phyloP scores from a whole-genome alignment of 2,888 invertebrate species.

The Zygogramma bicolorata region DNA sequence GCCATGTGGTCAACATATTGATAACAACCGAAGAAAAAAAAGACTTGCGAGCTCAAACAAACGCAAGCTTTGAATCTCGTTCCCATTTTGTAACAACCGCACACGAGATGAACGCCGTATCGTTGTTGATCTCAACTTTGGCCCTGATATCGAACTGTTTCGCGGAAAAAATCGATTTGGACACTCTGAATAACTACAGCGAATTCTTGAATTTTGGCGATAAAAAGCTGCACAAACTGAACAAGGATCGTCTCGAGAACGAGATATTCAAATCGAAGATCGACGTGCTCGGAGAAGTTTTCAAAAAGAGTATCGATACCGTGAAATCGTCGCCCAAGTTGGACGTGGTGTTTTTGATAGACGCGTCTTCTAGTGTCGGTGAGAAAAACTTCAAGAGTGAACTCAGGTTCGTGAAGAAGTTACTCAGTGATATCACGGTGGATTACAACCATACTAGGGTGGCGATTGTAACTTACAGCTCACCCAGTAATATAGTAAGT shows the following conservation, averaged over 20 bases:
- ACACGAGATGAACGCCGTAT: conserved; percentile 14
- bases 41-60: not conserved
- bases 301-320: conserved; percentile 70
- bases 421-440: conserved; percentile 76
- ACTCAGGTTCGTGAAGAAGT: conserved; percentile 75
- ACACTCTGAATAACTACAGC: conserved; percentile 57
- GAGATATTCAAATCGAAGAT: conserved; percentile 68
- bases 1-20: conserved; percentile 26
- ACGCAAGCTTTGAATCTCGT: too few species aligned
- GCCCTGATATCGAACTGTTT: not conserved
- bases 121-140: not conserved
- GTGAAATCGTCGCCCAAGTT: conserved; percentile 65
- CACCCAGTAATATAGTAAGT: conserved; percentile 70
- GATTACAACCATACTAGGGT: conserved; percentile 74
- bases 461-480: conserved; percentile 76
- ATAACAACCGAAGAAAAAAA: conserved; percentile 21
- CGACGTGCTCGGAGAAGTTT: conserved; percentile 69
- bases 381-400: conserved; percentile 75
- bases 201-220: conserved; percentile 64
- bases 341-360: conserved; percentile 77
- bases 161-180: conserved; percentile 50
- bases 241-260: conserved; percentile 59
- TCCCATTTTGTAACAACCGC: not conserved
- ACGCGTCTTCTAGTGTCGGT: conserved; percentile 78
- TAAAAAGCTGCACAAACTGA: conserved; percentile 58